A percentile compares a stretch with the other conserved stretches of the same genome.
phyloP scores from a whole-genome alignment of 2,888 invertebrate genomes.

The Sinotaia quadrata region DNA sequence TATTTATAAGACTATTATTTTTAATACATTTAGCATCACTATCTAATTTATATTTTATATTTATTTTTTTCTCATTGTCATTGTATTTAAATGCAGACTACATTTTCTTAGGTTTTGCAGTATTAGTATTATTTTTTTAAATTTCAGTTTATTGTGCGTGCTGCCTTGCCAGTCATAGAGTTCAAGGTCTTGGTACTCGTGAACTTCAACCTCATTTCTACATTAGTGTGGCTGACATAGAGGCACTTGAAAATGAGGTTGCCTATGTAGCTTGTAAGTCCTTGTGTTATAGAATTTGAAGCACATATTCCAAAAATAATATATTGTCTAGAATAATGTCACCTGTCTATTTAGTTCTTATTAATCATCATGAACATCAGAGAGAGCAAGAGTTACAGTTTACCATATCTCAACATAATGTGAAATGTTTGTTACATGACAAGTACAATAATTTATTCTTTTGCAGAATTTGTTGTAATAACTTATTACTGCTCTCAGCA shows the following conservation, averaged over 20 bases:
- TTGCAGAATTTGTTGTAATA: too few species aligned
- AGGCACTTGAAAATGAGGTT: constrained; percentile 69
- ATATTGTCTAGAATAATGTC: background rate
- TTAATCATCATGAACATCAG: background rate
- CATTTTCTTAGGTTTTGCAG: too few species aligned
- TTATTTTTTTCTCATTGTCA: too few species aligned
- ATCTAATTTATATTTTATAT: background rate
- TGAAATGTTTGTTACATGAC: too few species aligned
- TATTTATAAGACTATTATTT: background rate
- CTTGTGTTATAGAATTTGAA: background rate
- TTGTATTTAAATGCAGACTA: too few species aligned
- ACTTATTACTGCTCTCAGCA: too few species aligned
- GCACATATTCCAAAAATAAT: background rate
- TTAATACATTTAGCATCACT: background rate
- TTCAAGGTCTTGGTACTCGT: constrained; percentile 55
- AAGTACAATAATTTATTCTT: too few species aligned
- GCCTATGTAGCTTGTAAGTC: constrained; percentile 72
- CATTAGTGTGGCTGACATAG: constrained; percentile 73
- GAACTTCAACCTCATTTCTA: constrained; percentile 70
- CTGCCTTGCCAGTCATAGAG: constrained; percentile 69
- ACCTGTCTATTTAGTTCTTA: background rate
- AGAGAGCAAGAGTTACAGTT: too few species aligned
- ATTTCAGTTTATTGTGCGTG: constrained; percentile 72
- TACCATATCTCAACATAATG: too few species aligned
- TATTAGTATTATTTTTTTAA: constrained; percentile 20